phyloP scores from a whole-genome alignment of 2,797 vertebrate species.

The Scolopax bukidnonensis region DNA sequence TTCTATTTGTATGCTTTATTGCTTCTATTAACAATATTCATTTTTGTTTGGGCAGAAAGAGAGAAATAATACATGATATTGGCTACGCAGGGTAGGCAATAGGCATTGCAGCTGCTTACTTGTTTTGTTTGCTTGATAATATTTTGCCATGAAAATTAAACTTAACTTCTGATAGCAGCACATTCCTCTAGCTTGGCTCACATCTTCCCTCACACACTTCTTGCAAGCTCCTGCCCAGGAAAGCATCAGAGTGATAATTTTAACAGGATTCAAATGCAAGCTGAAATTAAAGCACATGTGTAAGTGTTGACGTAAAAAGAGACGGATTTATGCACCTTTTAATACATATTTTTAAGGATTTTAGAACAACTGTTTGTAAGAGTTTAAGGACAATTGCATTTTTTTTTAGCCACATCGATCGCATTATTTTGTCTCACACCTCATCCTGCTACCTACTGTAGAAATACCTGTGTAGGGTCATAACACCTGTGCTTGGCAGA shows the following conservation, averaged over 20 bases:
- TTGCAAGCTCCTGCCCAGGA: neutral
- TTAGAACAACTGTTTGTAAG: neutral
- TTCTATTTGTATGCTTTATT: neutral
- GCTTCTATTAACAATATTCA: neutral
- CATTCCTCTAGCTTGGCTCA: neutral
- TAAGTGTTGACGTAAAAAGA: neutral
- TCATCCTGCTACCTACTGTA: neutral
- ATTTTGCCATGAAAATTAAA: neutral
- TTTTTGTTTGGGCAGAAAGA: neutral
- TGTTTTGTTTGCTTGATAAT: neutral
- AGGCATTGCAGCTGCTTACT: neutral
- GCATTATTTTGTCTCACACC: neutral
- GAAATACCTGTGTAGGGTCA: neutral
- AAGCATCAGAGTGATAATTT: neutral
- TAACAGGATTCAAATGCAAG: neutral
- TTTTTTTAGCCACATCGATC: neutral
- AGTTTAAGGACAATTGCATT: neutral
- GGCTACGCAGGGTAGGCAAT: neutral
- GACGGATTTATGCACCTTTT: neutral
- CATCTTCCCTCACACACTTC: neutral
- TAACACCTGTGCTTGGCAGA: neutral
- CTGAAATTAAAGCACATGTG: neutral
- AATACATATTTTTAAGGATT: neutral
- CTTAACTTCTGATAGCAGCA: neutral
- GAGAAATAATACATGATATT: neutral